Evolutionary conservation across 2,797 vertebrate genomes (phyloP), one percentile per base, ranked within the genome.

Genomic region (Prionace glauca): DNA sequence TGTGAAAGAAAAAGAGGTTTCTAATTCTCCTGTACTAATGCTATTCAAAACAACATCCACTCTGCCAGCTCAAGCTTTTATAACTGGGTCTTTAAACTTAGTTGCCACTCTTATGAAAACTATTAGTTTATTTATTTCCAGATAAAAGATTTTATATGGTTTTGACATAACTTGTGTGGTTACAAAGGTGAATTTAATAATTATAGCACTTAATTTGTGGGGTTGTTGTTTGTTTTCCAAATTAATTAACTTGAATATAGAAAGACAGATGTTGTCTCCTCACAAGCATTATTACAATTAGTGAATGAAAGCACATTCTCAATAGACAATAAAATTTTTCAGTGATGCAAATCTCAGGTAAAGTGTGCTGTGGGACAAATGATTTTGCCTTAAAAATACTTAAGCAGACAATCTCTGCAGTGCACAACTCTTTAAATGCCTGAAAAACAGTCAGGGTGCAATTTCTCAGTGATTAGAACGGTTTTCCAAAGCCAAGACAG

Each of bases 271-370:
- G 60, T 81, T 95, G 41, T 24, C 95, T 79, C 62, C 91, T 96
- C 69, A 84, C 95, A 96, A 96, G 69, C 29, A 92, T 69, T 65
- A 95, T 50, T 96, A 96, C 96, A 96, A 95, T 4, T 3, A 14
- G 96, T 29, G 96, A 96, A 36, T 95, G 96, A 96, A 67, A 96
- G 96, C 96, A 93, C 95, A 72, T 95, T 96, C 96, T 96, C 95
- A 91, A 94, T 41, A 16, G 29, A 95, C 95, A 96, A 95, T 36
- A 95, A 96, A 24, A 95, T 41, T 96, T 74, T 77, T 90, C 72
- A 86, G 96, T 96, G 91, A 96, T 65, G 45, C 36, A 95, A 95
- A 96, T 95, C 29, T 96, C 36, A 50, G 90, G 62, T 20, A 87
- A 96, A 41, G 95, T 9, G 67, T 95, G 88, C 91, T 96, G 86